Base-by-base conservation (phyloP, 2,888 invertebrate genomes). In the Stenoptilia bipunctidactyla region DNA sequence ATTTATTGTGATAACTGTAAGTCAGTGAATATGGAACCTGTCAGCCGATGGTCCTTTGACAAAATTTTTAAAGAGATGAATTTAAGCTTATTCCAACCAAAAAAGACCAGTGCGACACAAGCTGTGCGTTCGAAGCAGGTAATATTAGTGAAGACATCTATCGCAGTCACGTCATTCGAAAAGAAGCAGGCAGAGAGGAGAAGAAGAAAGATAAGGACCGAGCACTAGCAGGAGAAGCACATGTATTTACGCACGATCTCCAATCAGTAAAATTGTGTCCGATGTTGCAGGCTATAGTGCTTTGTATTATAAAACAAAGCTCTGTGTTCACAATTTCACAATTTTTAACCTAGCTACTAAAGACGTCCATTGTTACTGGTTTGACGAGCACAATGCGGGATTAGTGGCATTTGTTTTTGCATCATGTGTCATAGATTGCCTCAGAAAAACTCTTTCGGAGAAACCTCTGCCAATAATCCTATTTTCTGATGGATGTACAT, bases 21-120 rank as follows among this genome's bases (percentile, higher is more conserved):
- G 20, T 41, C 43, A 27, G 41, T 15, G 15, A 39, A 45, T 30
- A 44, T 42, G 38, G 39, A 30, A 33, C 15, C 40, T 27, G 20
- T 47, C 15, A 44, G 44, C 34, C 45, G 43, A 27, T 45, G 41
- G 40, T 43, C 47, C n/a, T 46, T 53, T 44, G 34, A 39, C 12
- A 45, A 45, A 41, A 42, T 45, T 33, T 47, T 55, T 38, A 38
- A 44, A 15, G 45, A 43, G 10, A 14, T 30, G 15, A 52, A 51
- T 43, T 15, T 56, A n/a, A 43, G 46, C 34, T 37, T 57, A 14
- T 54, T 48, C 37, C 13, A 13, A 34, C 51, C 53, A 14, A 55
- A 50, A 44, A n/a, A 55, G 54, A 46, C 52, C 54, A 37, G 44
- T 45, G 45, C n/a, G n/a, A n/a, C n/a, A n/a, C n/a, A n/a, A n/a